Conservation (phyloP, 2,888 invertebrate genomes). For the Phoenoteleia sp. region DNA sequence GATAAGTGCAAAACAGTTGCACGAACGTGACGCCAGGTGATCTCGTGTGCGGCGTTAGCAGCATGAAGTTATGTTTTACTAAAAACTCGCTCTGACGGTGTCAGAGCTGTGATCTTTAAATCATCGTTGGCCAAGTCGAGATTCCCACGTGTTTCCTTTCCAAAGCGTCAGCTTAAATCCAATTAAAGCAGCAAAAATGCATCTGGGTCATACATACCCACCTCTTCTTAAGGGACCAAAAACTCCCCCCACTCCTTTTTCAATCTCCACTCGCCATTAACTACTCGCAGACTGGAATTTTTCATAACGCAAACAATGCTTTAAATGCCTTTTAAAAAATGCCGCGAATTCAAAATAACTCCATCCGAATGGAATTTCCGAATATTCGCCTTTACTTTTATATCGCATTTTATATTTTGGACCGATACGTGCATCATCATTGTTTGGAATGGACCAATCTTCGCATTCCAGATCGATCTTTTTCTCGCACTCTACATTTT, state of each 20-base stretch:
- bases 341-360: too few relatives aligned
- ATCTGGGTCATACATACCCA: too few relatives aligned
- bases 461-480: slow-evolving; percentile 69
- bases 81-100: slow-evolving; percentile 26
- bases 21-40: slow-evolving; percentile 36
- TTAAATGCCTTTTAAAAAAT: too few relatives aligned
- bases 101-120: slow-evolving; percentile 34
- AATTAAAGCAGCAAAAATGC: slow-evolving; percentile 43
- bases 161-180: slow-evolving; percentile 41
- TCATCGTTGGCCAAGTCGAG: slow-evolving; percentile 21
- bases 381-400: too few relatives aligned
- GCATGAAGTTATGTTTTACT: slow-evolving; percentile 32
- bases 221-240: too few relatives aligned
- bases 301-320: too few relatives aligned
- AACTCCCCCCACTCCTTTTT: too few relatives aligned
- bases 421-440: slow-evolving; percentile 21
- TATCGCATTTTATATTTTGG: neutral
- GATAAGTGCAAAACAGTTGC: slow-evolving; percentile 51
- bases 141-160: slow-evolving; percentile 56
- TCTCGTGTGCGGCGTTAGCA: slow-evolving; percentile 24
- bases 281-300: too few relatives aligned
- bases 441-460: slow-evolving; percentile 77
- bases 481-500: slow-evolving; percentile 32
- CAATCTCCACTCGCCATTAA: too few relatives aligned
- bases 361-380: too few relatives aligned